Percentiles rank a stretch among this genome's conserved stretches.
Conservation (phyloP, 1,140 invertebrate species). For the Ephestia elutella region DNA sequence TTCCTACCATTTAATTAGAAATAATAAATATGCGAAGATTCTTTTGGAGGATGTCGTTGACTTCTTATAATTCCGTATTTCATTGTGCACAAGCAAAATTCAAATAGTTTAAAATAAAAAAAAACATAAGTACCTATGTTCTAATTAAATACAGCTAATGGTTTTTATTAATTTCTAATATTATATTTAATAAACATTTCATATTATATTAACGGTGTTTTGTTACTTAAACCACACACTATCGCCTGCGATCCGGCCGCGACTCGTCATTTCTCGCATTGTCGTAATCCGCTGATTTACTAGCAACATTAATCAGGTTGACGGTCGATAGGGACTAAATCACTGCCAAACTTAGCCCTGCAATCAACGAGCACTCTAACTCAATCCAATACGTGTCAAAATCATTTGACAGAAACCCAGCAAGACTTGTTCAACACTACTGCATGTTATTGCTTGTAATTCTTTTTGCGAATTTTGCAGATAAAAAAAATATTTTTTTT, state of each 20-base stretch:
- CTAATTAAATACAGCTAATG: too few species aligned
- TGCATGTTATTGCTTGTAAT: constrained; percentile 72
- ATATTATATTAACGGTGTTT: too few species aligned
- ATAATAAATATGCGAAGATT: too few species aligned
- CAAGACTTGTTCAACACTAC: constrained; percentile 50
- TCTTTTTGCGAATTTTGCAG: constrained; percentile 68
- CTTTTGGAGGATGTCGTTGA: too few species aligned
- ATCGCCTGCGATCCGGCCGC: constrained; percentile 59
- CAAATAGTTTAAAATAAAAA: too few species aligned
- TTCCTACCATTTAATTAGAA: too few species aligned
- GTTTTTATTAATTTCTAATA: too few species aligned
- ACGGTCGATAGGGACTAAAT: constrained; percentile 72
- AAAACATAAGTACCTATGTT: too few species aligned
- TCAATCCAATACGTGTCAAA: constrained; percentile 28
- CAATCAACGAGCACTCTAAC: constrained; percentile 33
- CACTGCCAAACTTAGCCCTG: constrained; percentile 47
- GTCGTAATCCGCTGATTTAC: constrained; percentile 73
- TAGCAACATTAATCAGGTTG: constrained; percentile 71
- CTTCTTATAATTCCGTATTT: too few species aligned
- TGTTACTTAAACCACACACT: constrained; percentile 25
- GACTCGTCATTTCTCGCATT: constrained; percentile 73
- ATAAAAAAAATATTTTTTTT: constrained; percentile 35
- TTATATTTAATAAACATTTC: too few species aligned
- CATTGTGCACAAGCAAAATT: too few species aligned
- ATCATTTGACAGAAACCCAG: constrained; percentile 19